Base-by-base conservation (phyloP, 1,140 invertebrate species). In the Pseudoatta argentina region DNA sequence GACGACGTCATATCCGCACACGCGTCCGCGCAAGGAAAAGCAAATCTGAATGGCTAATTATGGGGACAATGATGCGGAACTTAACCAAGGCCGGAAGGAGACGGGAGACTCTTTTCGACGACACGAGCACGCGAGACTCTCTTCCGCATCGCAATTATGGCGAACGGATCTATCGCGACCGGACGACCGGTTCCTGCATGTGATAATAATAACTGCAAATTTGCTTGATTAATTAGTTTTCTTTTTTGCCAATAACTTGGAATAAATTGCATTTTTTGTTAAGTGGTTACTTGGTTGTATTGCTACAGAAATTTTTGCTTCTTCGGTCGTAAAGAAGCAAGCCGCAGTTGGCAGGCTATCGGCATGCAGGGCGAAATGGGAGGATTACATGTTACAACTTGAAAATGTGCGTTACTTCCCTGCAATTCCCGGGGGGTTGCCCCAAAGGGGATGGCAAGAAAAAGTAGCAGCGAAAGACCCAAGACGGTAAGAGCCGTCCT, bases 21-120 rank as follows among this genome's bases (percentile, higher is more conserved):
- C 91, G 90, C 87, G 88, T 89, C 76, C 86, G 77, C 82, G 88
- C 89, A 89, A 88, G 88, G 88, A 92, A 34, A 34, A 93, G 90
- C 92, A 91, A 93, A 93, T 87, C 90, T 91, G 93, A 94, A 94
- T 94, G 87, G 91, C 87, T 94, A 94, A 94, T 94, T 90, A 91
- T 83, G 72, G 88, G 81, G 86, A 94, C 94, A 94, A 94, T 93
- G 91, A 93, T 88, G 90, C 93, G 92, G 93, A 93, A 93, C 91
- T 88, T 66, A 69, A 63, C 82, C 63, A 69, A 14, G 75, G 91
- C 92, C 92, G 94, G 93, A 94, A 92, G 89, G 64, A 79, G 86
- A 88, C 75, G 64, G 69, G 85, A 76, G 87, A 75, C 71, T 79
- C 61, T 83, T 79, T 87, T 44, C 78, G 86, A 75, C 76, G 82